Base-by-base conservation (phyloP, 2,797 vertebrate species). In the Phaenicophaeus curvirostris region DNA sequence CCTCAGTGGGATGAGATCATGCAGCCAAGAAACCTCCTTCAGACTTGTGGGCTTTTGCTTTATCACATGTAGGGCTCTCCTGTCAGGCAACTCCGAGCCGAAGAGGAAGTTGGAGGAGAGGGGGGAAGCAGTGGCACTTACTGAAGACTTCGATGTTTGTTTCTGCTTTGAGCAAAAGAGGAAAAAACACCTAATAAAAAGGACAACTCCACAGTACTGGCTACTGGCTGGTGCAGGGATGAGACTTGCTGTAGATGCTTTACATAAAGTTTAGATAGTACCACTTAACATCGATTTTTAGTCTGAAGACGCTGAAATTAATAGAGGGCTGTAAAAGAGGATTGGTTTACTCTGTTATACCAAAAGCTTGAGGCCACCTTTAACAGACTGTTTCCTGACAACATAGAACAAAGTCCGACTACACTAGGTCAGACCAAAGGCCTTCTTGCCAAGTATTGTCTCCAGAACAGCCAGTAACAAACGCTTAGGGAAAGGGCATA, bases 71-170 rank as follows among this genome's bases (percentile, higher is more conserved):
- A 94, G 85, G 69, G 76, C 59, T 95, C 95, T 96, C 94, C 93
- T 96, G 80, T 95, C 91, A 96, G 96, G 95, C 87, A 94, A 41
- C 91, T 90, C 90, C 28, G 94, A 86, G 94, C 75, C 91, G 83
- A 94, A 97, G 79, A 89, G 96, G 97, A 98, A 98, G 95, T 90
- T 30, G 5, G 78, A 93, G 94, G 93, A 92, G 90, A 97, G 89
- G 85, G 96, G 97, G 97, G 97, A 97, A 97, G n/a, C 50, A 72
- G 96, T 87, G 95, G 93, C 96, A 94, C 97, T 97, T 96, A 93
- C 91, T 96, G 94, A 96, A 95, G 85, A 80, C 91, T 96, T 93
- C 21, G 6, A 96, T 94, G 95, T 73, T 96, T 94, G 78, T 39
- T 95, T 97, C 85, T 94, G 93, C 89, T 96, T 72, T 94, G 88